phyloP scores from a whole-genome alignment of 2,888 invertebrate genomes.

The Choreutis nemorana region DNA sequence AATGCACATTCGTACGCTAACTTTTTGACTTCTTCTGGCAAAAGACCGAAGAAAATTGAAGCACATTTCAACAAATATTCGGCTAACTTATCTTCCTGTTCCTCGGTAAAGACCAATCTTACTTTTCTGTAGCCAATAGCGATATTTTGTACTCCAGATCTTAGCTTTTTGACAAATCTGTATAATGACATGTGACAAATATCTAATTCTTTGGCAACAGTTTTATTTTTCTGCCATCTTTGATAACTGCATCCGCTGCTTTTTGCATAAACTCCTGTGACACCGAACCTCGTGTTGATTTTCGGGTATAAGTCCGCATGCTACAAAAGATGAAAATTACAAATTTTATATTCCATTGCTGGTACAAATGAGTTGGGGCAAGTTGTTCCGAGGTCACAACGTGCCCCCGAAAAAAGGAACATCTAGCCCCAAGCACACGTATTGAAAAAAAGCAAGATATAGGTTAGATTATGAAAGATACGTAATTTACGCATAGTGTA shows the following conservation, averaged over 20 bases:
- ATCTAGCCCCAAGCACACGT: slow-evolving; percentile 1
- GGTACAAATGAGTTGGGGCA: slow-evolving; percentile 1
- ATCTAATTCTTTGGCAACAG: slow-evolving; percentile 1
- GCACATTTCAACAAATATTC: neutral
- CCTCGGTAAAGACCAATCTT: neutral
- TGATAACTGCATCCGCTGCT: neutral
- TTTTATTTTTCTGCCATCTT: neutral
- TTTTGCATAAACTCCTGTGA: slow-evolving; percentile 3
- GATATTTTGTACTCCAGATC: neutral
- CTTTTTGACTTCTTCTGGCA: slow-evolving; percentile 1
- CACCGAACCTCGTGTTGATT: slow-evolving; percentile 4
- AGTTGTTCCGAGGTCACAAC: slow-evolving; percentile 2
- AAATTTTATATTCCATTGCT: neutral
- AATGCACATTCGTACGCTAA: slow-evolving; percentile 2
- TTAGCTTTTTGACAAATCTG: slow-evolving; percentile 4
- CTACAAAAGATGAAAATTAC: slow-evolving; percentile 2
- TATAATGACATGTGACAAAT: slow-evolving; percentile 6
- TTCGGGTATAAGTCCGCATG: slow-evolving; percentile 7
- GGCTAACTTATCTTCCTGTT: neutral
- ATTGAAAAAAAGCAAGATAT: neutral
- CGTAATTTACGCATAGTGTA: too few relatives aligned
- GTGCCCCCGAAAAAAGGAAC: slow-evolving; percentile 2
- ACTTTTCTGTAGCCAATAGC: slow-evolving; percentile 4
- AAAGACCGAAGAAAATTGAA: slow-evolving; percentile 2
- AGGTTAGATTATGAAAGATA: too few relatives aligned